Evolutionary conservation across 2,888 invertebrate genomes (phyloP).

Genomic region (Cotesia congregata): DNA sequence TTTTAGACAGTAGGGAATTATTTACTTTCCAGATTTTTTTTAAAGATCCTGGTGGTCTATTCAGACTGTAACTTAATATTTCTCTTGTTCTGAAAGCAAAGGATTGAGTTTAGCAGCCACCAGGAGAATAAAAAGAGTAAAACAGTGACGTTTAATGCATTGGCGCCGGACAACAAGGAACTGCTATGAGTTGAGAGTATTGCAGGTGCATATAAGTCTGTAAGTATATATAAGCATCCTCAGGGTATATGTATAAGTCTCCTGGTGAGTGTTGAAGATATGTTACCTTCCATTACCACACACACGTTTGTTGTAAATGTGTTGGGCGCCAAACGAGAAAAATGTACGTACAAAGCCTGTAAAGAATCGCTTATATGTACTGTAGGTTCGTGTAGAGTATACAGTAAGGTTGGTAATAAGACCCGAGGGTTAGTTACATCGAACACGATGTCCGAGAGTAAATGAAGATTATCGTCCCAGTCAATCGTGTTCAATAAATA

Average conservation of each 20-base stretch:
- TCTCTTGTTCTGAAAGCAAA: no score
- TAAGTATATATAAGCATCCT: slow-evolving; percentile 32
- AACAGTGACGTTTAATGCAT: background rate
- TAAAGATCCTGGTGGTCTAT: no score
- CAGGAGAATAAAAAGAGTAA: background rate
- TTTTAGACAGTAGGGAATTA: no score
- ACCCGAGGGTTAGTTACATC: slow-evolving; percentile 28
- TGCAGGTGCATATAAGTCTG: background rate
- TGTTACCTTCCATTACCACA: background rate
- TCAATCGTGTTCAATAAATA: slow-evolving; percentile 26
- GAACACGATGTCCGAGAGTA: slow-evolving; percentile 6
- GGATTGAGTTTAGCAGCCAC: no score
- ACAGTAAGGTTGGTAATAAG: slow-evolving; percentile 25
- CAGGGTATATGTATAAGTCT: slow-evolving; percentile 15
- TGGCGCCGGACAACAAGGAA: background rate
- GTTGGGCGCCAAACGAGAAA: no score
- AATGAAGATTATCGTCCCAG: slow-evolving; percentile 35
- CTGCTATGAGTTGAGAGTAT: background rate
- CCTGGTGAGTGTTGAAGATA: no score
- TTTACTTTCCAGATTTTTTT: no score
- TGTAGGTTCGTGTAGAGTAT: background rate
- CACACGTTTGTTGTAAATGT: background rate
- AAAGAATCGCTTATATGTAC: no score
- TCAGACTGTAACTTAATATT: no score
- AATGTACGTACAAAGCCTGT: no score